A percentile compares a stretch with the other conserved stretches of the same genome.
Conservation (phyloP, 2,888 invertebrate genomes). For the Habrosyne pyritoides region DNA sequence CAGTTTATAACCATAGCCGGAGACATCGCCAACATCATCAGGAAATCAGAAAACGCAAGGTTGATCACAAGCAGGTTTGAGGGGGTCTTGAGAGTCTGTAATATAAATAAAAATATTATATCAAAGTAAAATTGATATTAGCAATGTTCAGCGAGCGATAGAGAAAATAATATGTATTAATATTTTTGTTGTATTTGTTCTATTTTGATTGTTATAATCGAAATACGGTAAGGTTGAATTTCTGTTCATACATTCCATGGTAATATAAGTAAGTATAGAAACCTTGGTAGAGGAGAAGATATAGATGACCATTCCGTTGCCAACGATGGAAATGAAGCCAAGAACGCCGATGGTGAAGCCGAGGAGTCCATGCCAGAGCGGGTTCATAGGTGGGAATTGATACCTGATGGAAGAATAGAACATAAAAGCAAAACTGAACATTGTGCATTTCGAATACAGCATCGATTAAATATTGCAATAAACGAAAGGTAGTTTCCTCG, state of each 20-base stretch:
- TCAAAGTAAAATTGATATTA: too few species aligned
- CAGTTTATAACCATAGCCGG: conserved; percentile 93
- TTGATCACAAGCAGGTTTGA: conserved; percentile 96
- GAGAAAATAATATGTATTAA: too few species aligned
- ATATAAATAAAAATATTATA: too few species aligned
- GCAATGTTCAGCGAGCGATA: too few species aligned
- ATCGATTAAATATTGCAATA: too few species aligned
- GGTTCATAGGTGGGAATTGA: conserved; percentile 94
- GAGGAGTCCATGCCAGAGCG: conserved; percentile 92
- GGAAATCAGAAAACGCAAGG: conserved; percentile 94
- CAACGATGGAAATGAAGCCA: conserved; percentile 87
- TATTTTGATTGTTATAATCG: too few species aligned
- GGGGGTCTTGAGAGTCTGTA: conserved; percentile 89
- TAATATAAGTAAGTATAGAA: conserved; percentile 9
- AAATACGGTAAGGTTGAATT: too few species aligned
- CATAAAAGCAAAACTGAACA: neutral
- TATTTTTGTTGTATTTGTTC: too few species aligned
- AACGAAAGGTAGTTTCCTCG: too few species aligned
- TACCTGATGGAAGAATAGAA: conserved; percentile 82
- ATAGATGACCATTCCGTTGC: conserved; percentile 90
- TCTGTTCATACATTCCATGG: too few species aligned
- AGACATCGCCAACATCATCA: conserved; percentile 93
- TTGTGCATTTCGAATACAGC: too few species aligned
- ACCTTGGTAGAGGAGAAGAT: conserved; percentile 89
- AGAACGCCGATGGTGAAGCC: conserved; percentile 91